These are phyloP conservation scores for Apis mellifera DNA, from an alignment of 1,140 invertebrate genomes.

Conservation along the genomic window Amel_HAv3.1 CM009932.2:5448501-5449000, in stretches of 20 bases:
- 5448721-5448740: constrained; percentile 59
- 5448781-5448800: constrained; percentile 64
- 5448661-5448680: background rate
- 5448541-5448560: constrained; percentile 37
- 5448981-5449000: constrained; percentile 58
- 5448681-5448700: constrained; percentile 16
- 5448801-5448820: constrained; percentile 38
- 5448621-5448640: constrained; percentile 37
- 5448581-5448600: constrained; percentile 4
- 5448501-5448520: background rate
- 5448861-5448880: background rate
- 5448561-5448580: constrained; percentile 26
- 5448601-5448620: constrained; percentile 28
- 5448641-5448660: background rate
- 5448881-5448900: constrained; percentile 28
- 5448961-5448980: constrained; percentile 62
- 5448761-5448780: constrained; percentile 60
- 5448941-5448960: constrained; percentile 1
- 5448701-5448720: constrained; percentile 46
- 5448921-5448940: constrained; percentile 29
- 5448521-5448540: constrained; percentile 39
- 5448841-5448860: background rate
- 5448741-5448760: constrained; percentile 52
- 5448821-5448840: constrained; percentile 2
- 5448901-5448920: constrained; percentile 47